Conservation (phyloP, 2,797 vertebrate genomes). For the Oreochromis mossambicus region DNA sequence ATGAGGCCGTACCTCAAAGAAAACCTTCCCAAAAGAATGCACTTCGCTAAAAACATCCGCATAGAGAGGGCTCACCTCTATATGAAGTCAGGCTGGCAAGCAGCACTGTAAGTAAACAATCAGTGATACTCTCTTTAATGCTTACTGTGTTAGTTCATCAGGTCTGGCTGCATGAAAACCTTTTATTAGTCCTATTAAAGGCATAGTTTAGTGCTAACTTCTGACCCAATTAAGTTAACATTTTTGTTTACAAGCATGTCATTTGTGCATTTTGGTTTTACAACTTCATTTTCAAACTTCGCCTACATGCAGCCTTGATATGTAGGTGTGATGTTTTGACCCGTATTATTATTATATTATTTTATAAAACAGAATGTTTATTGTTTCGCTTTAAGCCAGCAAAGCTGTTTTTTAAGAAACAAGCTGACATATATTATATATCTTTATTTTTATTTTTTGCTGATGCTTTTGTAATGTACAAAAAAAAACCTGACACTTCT, state of each 20-base stretch:
- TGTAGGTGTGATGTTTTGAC: neutral
- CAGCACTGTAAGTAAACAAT: constrained; percentile 6
- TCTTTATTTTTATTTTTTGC: neutral
- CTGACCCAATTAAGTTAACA: neutral
- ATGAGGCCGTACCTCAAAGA: constrained; percentile 80
- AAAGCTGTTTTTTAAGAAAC: neutral
- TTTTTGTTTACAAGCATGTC: neutral
- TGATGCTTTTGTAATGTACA: neutral
- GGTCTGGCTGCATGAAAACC: neutral
- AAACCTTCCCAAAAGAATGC: constrained; percentile 86
- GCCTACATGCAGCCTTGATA: neutral
- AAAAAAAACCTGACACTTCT: too few species aligned
- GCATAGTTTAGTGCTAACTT: neutral
- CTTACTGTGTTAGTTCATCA: neutral
- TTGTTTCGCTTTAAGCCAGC: neutral
- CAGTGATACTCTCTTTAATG: neutral
- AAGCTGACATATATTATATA: neutral
- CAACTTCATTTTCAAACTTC: neutral
- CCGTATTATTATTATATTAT: neutral
- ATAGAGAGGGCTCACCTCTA: constrained; percentile 87
- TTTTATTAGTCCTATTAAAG: neutral
- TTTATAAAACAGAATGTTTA: neutral
- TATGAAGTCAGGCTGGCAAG: constrained; percentile 82
- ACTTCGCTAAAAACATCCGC: constrained; percentile 82
- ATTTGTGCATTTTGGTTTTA: neutral